Percentiles rank a stretch among this genome's conserved stretches.
Conservation (phyloP, 2,113 vertebrate genomes). For the Salvelinus sp. region DNA sequence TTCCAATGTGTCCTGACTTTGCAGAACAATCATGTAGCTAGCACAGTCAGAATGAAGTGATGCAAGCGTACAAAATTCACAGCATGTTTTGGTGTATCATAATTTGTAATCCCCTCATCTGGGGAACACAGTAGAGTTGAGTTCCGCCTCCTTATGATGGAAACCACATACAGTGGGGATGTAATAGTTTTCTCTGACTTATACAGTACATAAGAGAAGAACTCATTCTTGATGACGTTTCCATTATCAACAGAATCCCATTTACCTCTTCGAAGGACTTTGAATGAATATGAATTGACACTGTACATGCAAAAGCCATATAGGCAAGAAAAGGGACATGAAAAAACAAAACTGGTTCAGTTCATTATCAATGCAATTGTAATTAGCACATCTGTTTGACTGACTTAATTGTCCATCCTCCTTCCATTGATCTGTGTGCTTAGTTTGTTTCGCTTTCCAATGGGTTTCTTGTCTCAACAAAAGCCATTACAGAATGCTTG, state of each 20-base stretch:
- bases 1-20: not conserved
- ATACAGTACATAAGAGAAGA: not conserved
- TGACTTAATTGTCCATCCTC: not conserved
- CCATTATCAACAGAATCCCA: not conserved
- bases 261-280: not conserved
- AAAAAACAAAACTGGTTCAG: not conserved
- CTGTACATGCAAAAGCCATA: not conserved
- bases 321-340: not conserved
- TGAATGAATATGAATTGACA: not conserved
- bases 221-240: not conserved
- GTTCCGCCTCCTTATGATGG: no score
- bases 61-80: no score
- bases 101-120: no score
- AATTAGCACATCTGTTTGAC: slow-evolving; percentile 28
- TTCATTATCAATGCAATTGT: slow-evolving; percentile 16
- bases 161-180: no score
- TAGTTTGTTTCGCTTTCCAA: slow-evolving; percentile 11
- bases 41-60: no score
- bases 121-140: no score
- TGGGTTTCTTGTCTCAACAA: slow-evolving; percentile 19
- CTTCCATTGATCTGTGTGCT: slow-evolving; percentile 11
- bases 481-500: slow-evolving; percentile 33
- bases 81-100: no score
- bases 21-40: not conserved
- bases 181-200: not conserved